phyloP scores from a whole-genome alignment of 2,113 vertebrate genomes.

The Pseudorasbora parva region DNA sequence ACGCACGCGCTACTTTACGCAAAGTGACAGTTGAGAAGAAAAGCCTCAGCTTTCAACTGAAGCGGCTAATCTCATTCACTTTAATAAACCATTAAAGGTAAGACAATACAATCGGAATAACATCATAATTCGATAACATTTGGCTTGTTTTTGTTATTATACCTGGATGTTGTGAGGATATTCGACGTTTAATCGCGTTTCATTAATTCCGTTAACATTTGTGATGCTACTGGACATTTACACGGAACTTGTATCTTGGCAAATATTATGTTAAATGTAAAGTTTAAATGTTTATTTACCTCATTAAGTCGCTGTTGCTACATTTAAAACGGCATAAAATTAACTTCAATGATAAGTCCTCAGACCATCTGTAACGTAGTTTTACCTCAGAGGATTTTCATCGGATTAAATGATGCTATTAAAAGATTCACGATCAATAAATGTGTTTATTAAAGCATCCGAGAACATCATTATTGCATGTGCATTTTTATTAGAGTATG shows the following conservation, averaged over 20 bases:
- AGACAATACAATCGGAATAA: background rate
- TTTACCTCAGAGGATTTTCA: conserved; percentile 7
- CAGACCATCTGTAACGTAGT: background rate
- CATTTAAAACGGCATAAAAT: background rate
- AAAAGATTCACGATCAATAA: background rate
- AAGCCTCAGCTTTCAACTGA: background rate
- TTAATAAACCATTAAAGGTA: background rate
- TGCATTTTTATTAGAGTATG: background rate
- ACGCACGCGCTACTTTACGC: background rate
- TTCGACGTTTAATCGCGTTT: background rate
- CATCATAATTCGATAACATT: background rate
- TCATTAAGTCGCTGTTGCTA: background rate
- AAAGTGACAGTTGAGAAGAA: background rate
- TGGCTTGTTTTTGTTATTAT: background rate
- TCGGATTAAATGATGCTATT: background rate
- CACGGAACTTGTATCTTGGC: background rate
- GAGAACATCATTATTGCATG: background rate
- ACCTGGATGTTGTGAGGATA: background rate
- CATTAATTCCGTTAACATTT: background rate
- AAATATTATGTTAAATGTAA: background rate
- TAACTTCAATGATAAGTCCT: background rate
- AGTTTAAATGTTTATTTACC: background rate
- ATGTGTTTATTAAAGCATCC: background rate
- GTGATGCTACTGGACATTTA: too few relatives aligned
- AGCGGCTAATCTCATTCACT: background rate